phyloP scores from a whole-genome alignment of 2,113 vertebrate species.

The Tylochromis polylepis region DNA sequence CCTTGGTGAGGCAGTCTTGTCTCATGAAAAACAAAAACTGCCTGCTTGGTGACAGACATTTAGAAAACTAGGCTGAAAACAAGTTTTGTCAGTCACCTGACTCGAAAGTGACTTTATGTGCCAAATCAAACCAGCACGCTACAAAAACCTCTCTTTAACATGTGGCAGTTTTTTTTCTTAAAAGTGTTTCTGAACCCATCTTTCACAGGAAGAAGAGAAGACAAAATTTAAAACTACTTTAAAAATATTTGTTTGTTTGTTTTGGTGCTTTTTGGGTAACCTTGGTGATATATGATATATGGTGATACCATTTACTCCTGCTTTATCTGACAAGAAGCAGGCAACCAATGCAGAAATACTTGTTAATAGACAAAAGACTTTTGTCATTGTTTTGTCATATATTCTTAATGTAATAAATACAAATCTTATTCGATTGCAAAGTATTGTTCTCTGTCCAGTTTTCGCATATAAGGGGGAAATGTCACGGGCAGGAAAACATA shows the following conservation, averaged over 20 bases:
- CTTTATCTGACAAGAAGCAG: background rate
- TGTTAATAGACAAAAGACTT: background rate
- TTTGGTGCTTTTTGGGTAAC: background rate
- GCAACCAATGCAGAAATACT: background rate
- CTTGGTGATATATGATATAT: background rate
- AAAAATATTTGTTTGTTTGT: background rate
- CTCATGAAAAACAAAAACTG: background rate
- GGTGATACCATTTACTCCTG: background rate
- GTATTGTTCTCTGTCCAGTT: background rate
- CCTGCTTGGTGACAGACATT: background rate
- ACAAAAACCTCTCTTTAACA: background rate
- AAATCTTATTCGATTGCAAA: background rate
- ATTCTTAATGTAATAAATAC: background rate
- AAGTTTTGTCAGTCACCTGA: conserved; percentile 9
- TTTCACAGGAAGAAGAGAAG: background rate
- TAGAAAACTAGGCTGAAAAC: background rate
- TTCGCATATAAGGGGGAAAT: background rate
- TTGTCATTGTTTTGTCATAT: background rate
- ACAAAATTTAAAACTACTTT: background rate
- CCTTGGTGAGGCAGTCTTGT: background rate
- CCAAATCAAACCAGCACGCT: background rate
- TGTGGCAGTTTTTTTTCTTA: background rate
- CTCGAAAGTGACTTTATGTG: conserved; percentile 12
- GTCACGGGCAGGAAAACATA: rapidly evolving
- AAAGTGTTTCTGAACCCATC: background rate